Conservation (phyloP, 1,140 invertebrate genomes). For the silkworm (Bombyx mori) region DNA sequence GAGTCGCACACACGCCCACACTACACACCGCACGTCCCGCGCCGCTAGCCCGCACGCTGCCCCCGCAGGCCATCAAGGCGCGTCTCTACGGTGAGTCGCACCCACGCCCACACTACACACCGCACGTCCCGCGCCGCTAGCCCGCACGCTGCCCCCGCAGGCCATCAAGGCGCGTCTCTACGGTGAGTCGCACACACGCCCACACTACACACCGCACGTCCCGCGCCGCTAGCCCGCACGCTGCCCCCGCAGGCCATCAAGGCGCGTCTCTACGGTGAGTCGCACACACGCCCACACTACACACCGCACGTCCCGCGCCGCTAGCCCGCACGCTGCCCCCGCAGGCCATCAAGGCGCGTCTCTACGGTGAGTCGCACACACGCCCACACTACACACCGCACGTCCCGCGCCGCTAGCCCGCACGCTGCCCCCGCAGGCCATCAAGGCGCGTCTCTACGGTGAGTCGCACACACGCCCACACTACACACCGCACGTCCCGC, state of each 20-base stretch:
- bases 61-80: conserved; percentile 63
- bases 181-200: conserved; percentile 22
- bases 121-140: conserved; percentile 19
- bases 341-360: conserved; percentile 59
- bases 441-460: conserved; percentile 4
- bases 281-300: not conserved
- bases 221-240: conserved; percentile 35
- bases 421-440: conserved; percentile 3
- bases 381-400: too few relatives aligned
- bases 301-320: conserved; percentile 5
- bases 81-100: conserved; percentile 41
- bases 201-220: too few relatives aligned
- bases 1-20: not conserved
- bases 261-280: conserved; percentile 53
- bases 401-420: not conserved
- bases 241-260: conserved; percentile 62
- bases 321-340: conserved; percentile 54
- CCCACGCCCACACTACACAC: not conserved
- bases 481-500: too few relatives aligned
- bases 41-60: conserved; percentile 46
- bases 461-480: not conserved
- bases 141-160: conserved; percentile 54
- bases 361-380: conserved; percentile 35
- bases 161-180: conserved; percentile 62
- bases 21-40: too few relatives aligned